Conservation (phyloP, 2,888 invertebrate species). For the Agrotis ipsilon region DNA sequence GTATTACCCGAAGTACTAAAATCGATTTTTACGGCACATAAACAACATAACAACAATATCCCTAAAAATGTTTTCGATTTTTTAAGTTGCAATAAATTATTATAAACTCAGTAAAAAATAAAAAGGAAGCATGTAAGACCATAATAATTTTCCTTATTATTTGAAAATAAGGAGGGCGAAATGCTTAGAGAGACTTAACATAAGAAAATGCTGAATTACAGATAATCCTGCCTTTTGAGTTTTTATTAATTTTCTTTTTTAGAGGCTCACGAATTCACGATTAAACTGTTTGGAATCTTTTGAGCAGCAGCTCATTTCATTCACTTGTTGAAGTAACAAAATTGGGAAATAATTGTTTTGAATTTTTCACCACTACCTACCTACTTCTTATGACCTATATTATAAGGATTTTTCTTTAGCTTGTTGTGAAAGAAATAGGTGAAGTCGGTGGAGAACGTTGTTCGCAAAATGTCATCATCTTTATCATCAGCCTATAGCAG, state of each 20-base stretch:
- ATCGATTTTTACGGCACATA: no score
- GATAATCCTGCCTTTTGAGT: constrained; percentile 37
- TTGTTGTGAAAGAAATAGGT: no score
- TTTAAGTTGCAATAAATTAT: constrained; percentile 13
- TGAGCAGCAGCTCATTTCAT: constrained; percentile 22
- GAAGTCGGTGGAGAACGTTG: no score
- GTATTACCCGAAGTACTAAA: no score
- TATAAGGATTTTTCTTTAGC: no score
- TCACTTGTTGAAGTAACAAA: neutral
- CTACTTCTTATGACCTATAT: no score
- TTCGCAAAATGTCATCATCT: no score
- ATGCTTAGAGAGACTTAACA: constrained; percentile 19
- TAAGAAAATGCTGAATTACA: constrained; percentile 29
- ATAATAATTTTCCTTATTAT: constrained; percentile 34
- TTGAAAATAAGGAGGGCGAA: constrained; percentile 13
- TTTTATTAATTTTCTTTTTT: constrained; percentile 27
- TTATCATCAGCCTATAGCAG: no score
- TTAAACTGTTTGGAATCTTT: constrained; percentile 21
- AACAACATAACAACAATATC: no score
- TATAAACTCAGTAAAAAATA: constrained; percentile 18
- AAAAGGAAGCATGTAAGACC: constrained; percentile 16
- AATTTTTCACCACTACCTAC: no score
- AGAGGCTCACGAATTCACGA: constrained; percentile 8
- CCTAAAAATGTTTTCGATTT: neutral
- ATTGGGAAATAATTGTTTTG: no score